Evolutionary conservation across 1,140 invertebrate species (phyloP).

Genomic region (Bombyx mandarina): DNA sequence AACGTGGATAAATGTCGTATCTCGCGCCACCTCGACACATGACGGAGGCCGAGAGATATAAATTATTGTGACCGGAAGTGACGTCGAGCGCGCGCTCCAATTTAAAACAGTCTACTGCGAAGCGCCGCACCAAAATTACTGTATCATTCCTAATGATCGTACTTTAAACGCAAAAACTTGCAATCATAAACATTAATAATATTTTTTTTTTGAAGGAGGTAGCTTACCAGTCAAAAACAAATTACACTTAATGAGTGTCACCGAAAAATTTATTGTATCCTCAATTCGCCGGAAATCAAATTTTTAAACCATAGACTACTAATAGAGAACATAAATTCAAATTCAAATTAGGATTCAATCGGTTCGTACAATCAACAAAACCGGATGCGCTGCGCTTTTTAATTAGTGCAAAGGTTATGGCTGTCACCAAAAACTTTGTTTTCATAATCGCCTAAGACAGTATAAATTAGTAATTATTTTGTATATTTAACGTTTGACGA

Average conservation of each 20-base stretch:
- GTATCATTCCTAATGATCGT: not conserved
- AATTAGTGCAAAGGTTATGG: conserved; percentile 60
- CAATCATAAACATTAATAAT: no score
- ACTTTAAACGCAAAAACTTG: no score
- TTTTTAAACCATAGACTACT: conserved; percentile 36
- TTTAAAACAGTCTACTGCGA: conserved; percentile 50
- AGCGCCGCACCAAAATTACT: conserved; percentile 17
- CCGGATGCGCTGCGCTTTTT: conserved; percentile 53
- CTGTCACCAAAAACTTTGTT: conserved; percentile 8
- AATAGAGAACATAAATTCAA: conserved; percentile 51
- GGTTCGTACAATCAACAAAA: conserved; percentile 40
- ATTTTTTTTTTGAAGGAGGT: no score
- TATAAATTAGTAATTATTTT: not conserved
- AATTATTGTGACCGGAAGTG: conserved; percentile 67
- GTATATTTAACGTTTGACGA: conserved; percentile 9
- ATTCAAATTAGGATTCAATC: conserved; percentile 56
- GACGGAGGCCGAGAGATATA: conserved; percentile 59
- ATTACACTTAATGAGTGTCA: conserved; percentile 28
- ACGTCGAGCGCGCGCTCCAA: conserved; percentile 54
- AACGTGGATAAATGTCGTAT: conserved; percentile 59
- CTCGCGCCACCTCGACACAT: conserved; percentile 52
- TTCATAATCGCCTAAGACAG: no score
- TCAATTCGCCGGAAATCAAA: conserved; percentile 47
- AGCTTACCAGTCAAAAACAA: conserved; percentile 10
- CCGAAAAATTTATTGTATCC: conserved; percentile 28